Conservation (phyloP, 2,797 vertebrate species). For the Enteromius fasciolatus region DNA sequence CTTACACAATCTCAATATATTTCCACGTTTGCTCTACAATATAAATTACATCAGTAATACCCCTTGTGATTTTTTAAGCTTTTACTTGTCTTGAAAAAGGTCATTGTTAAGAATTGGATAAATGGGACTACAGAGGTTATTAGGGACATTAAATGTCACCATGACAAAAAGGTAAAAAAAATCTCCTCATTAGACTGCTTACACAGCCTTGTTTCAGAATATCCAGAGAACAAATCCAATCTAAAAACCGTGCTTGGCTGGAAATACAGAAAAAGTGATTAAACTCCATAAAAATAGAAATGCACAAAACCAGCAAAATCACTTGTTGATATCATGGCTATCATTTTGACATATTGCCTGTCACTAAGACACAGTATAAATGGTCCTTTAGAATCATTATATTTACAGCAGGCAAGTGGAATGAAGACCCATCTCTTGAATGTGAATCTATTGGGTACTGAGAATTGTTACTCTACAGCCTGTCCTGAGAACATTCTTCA, state of each 20-base stretch:
- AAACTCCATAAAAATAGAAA: not conserved
- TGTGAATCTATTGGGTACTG: not conserved
- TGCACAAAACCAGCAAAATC: not conserved
- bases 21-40: not conserved
- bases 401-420: not conserved
- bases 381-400: not conserved
- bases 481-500: not conserved
- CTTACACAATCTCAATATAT: not conserved
- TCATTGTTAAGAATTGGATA: not conserved
- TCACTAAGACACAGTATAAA: not conserved
- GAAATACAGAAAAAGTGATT: not conserved
- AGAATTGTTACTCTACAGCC: not conserved
- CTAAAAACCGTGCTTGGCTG: not conserved
- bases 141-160: not conserved
- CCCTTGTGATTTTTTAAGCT: not conserved
- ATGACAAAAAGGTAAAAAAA: not conserved
- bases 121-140: not conserved
- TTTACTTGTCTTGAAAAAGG: not conserved
- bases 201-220: not conserved
- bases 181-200: not conserved
- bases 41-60: not conserved
- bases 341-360: not conserved
- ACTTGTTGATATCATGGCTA: not conserved
- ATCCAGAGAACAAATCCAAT: not conserved
- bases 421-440: not conserved